Evolutionary conservation across 2,888 invertebrate species (phyloP), one percentile per base, ranked within the genome.

Genomic region (Willowsia nigromaculata): DNA sequence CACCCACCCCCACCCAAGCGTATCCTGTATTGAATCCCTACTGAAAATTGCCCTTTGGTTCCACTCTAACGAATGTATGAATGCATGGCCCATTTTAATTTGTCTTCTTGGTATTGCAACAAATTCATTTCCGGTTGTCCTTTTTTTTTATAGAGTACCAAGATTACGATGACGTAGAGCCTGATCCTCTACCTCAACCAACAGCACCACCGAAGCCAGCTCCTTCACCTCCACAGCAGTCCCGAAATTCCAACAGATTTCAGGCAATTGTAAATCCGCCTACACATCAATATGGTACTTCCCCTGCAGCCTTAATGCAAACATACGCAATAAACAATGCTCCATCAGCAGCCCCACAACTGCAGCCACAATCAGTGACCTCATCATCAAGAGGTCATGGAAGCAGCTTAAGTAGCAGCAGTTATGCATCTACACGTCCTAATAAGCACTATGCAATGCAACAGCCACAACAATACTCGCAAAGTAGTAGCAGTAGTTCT

Each of bases 401-500:
- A n/a, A 37, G 43, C 30, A 83, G 74, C n/a, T 37, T 47, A 33
- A 83, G 83, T 62, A 88, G 83, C 43, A 88, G 88, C 47, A 88
- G 84, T 18, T 88, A 88, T 33, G 84, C 88, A 25, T 47, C 65
- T 18, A 33, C 65, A 22, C 88, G 84, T 50, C 68, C 88, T 81
- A 83, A 88, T 84, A 88, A 88, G 22, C 84, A 76, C 37, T 84
- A 84, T 68, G 30, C 81, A 84, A 84, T 84, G 78, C 88, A 88
- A 84, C 74, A 56, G 37, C 84, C 65, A 13, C 84, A 84, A 27
- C 84, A 88, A 88, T 88, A 88, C 84, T 84, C 88, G 68, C 88
- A 88, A 88, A 88, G 84, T 84, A 88, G 88, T 59, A 65, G 68
- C 68, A 87, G 87, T 68, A 74, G 33, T 47, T 30, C 37, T 56